phyloP scores from a whole-genome alignment of 1,140 invertebrate genomes.

The Episyrphus balteatus region DNA sequence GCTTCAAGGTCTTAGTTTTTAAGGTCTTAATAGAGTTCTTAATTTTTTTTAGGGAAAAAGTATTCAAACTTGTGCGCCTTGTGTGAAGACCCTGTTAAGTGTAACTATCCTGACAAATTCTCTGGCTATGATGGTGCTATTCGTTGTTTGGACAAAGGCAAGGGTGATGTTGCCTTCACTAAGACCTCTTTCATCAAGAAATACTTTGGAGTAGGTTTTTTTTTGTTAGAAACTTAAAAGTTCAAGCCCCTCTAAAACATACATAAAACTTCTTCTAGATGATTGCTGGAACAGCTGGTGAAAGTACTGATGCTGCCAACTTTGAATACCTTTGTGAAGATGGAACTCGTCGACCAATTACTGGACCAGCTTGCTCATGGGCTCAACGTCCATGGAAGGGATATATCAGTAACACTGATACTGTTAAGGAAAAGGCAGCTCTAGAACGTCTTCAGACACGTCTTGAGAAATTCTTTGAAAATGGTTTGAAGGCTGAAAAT shows the following conservation, averaged over 20 bases:
- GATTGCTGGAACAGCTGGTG: constrained; percentile 11
- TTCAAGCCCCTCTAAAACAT: no score
- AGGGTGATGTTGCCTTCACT: constrained; percentile 73
- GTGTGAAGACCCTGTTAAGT: constrained; percentile 58
- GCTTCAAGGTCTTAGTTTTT: not conserved
- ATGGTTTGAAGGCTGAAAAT: constrained; percentile 27
- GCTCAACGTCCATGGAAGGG: constrained; percentile 70
- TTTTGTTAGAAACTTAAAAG: not conserved
- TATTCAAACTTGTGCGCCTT: constrained; percentile 62
- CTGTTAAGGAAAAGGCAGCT: constrained; percentile 39
- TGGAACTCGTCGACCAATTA: constrained; percentile 55
- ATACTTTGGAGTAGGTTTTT: constrained; percentile 53
- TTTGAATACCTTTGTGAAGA: constrained; percentile 72
- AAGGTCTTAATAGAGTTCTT: not conserved
- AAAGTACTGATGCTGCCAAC: constrained; percentile 45
- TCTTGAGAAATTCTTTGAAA: constrained; percentile 27
- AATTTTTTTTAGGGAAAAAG: constrained; percentile 45
- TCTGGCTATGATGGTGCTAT: constrained; percentile 77
- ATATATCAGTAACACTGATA: constrained; percentile 51
- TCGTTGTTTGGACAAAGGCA: constrained; percentile 63
- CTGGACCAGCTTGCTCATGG: constrained; percentile 61
- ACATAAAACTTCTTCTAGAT: not conserved
- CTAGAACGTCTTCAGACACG: constrained; percentile 27
- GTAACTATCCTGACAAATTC: constrained; percentile 70
- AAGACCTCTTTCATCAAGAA: constrained; percentile 67